A percentile compares a stretch with the other conserved stretches of the same genome.
Evolutionary conservation across 2,888 invertebrate genomes (phyloP).

Genomic region (Parnassius smintheus): DNA sequence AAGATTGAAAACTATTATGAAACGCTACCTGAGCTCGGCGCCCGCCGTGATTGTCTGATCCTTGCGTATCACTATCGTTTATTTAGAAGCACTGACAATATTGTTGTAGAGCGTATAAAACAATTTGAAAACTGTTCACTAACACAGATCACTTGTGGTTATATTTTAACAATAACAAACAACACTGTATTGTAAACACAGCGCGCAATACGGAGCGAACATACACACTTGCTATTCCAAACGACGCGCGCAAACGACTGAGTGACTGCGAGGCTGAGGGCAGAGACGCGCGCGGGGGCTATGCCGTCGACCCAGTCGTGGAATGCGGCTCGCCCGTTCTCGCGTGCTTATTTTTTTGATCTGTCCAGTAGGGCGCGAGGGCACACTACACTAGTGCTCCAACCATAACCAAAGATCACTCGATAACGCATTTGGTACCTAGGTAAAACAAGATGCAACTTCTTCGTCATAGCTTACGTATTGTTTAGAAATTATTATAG

Average conservation of each 20-base stretch:
- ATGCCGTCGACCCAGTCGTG: slow-evolving; percentile 73
- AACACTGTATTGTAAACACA: slow-evolving; percentile 74
- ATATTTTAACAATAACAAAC: slow-evolving; percentile 57
- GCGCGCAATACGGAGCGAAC: slow-evolving; percentile 58
- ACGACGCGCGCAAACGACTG: slow-evolving; percentile 75
- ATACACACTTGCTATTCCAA: slow-evolving; percentile 49
- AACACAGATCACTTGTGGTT: slow-evolving; percentile 57
- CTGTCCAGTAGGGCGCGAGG: slow-evolving; percentile 49
- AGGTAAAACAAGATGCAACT: no score
- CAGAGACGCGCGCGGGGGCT: slow-evolving; percentile 52
- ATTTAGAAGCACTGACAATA: slow-evolving; percentile 37
- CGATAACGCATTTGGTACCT: no score
- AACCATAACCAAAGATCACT: slow-evolving; percentile 10
- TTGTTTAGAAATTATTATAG: no score
- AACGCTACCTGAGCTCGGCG: slow-evolving; percentile 75
- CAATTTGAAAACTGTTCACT: slow-evolving; percentile 52
- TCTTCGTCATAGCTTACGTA: no score
- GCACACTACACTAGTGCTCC: slow-evolving; percentile 36
- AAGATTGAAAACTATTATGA: slow-evolving; percentile 66
- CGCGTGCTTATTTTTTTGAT: slow-evolving; percentile 65
- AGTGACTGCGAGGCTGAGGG: slow-evolving; percentile 23
- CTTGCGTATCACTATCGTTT: slow-evolving; percentile 54
- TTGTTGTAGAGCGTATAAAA: slow-evolving; percentile 34
- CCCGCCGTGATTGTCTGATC: slow-evolving; percentile 66
- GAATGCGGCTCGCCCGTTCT: slow-evolving; percentile 75